These are phyloP conservation scores for Ophthalmolycus amberensis DNA, from an alignment of 2,113 vertebrate genomes.

Conservation along the genomic window DNA sequence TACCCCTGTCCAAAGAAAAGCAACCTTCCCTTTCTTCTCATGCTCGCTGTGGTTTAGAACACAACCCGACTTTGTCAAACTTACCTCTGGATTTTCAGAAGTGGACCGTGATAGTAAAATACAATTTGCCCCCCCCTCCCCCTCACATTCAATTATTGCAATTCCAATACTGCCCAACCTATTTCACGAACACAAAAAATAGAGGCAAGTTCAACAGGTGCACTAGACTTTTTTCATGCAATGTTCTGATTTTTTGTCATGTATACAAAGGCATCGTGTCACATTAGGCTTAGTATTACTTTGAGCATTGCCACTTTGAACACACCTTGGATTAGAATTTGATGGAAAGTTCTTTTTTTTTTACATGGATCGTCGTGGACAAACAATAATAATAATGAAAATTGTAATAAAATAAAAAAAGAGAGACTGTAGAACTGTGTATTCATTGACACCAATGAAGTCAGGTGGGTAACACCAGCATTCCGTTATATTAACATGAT, in stretches of 20 bases:
- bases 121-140: not conserved
- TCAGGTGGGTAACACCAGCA: constrained; percentile 74
- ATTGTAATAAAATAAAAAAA: constrained; percentile 26
- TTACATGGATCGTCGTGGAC: constrained; percentile 47
- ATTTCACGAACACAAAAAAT: constrained; percentile 73
- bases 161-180: constrained; percentile 61
- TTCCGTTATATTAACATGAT: constrained; percentile 76
- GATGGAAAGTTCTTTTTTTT: constrained; percentile 58
- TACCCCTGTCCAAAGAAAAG: not conserved
- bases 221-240: constrained; percentile 82
- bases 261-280: constrained; percentile 76
- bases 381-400: constrained; percentile 46
- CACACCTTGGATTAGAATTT: constrained; percentile 59
- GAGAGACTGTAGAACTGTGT: constrained; percentile 54
- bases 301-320: constrained; percentile 65
- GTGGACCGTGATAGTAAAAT: constrained; percentile 47
- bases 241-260: constrained; percentile 72
- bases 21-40: constrained; percentile 42
- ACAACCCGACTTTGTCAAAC: constrained; percentile 53
- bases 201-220: constrained; percentile 79
- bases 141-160: constrained; percentile 71
- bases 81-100: constrained; percentile 45
- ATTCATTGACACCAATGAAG: constrained; percentile 60
- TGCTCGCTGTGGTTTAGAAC: constrained; percentile 57
- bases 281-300: constrained; percentile 63